Conservation (phyloP, 2,888 invertebrate species). For the Ochlodes sylvanus region DNA sequence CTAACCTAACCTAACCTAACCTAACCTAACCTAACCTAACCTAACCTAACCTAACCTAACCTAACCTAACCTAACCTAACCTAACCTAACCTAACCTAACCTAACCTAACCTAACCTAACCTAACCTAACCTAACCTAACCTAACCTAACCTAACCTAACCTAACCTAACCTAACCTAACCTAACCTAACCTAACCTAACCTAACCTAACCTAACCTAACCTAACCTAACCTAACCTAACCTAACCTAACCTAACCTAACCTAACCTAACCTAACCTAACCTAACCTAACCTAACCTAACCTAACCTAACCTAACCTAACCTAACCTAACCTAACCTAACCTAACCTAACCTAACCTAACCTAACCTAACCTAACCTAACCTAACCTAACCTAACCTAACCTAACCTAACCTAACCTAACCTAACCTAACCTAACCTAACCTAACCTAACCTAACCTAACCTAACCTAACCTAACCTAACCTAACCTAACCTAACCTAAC, state of each 20-base stretch:
- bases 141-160: slow-evolving; percentile 40
- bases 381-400: slow-evolving; percentile 37
- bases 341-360: slow-evolving; percentile 44
- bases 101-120: slow-evolving; percentile 44
- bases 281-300: slow-evolving; percentile 40
- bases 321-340: slow-evolving; percentile 43
- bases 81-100: slow-evolving; percentile 43
- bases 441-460: too few species aligned
- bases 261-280: slow-evolving; percentile 44
- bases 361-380: slow-evolving; percentile 44
- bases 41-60: slow-evolving; percentile 44
- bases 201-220: slow-evolving; percentile 46
- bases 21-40: slow-evolving; percentile 40
- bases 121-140: slow-evolving; percentile 41
- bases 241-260: slow-evolving; percentile 44
- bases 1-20: slow-evolving; percentile 43
- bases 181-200: slow-evolving; percentile 43
- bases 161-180: slow-evolving; percentile 40
- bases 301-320: slow-evolving; percentile 42
- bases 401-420: too few species aligned
- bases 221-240: slow-evolving; percentile 45
- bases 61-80: slow-evolving; percentile 43
- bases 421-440: too few species aligned
- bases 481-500: too few species aligned
- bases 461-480: too few species aligned